Base-by-base conservation (phyloP, 2,113 vertebrate genomes). In the Pterocles gutturalis region DNA sequence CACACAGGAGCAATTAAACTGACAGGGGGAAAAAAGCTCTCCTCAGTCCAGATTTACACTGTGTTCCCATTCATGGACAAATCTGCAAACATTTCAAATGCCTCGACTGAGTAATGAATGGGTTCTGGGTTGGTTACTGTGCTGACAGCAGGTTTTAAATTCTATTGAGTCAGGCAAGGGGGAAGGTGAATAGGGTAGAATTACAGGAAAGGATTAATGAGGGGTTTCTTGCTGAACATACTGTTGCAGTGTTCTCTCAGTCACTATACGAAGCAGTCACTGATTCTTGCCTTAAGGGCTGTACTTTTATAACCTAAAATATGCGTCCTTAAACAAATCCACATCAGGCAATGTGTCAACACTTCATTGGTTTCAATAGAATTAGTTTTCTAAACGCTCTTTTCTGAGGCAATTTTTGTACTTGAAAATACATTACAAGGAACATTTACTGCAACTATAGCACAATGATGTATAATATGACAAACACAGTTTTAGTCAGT, bases 171-270 rank as follows among this genome's bases (percentile, higher is more conserved):
- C 93, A 96, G 97, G 97, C 95, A 54, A 96, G 95, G 87, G 94
- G 95, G 96, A 97, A 98, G 97, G 97, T 97, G 97, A 98, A 96
- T 96, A 96, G 98, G 96, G 94, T 97, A 97, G 98, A 98, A 98
- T 98, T 98, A 97, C 94, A 97, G 98, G 98, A 98, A 98, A 97
- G 98, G 97, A 98, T 98, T 98, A 98, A 98, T 98, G 98, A 98
- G 96, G 93, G 97, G 93, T 97, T 97, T 93, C 95, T 90, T 98
- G 94, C 96, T 96, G 97, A 97, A 95, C 97, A 98, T 82, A 98
- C 97, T 97, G 96, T 96, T 95, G 93, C 96, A 96, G 96, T 98
- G 98, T 98, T 98, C 95, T 96, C 95, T 96, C 96, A 96, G 97
- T 96, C 93, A 83, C 95, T 98, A 97, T 96, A 97, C 98, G 95